Evolutionary conservation across 2,888 invertebrate species (phyloP).

Genomic region (Amphipoea lucens): DNA sequence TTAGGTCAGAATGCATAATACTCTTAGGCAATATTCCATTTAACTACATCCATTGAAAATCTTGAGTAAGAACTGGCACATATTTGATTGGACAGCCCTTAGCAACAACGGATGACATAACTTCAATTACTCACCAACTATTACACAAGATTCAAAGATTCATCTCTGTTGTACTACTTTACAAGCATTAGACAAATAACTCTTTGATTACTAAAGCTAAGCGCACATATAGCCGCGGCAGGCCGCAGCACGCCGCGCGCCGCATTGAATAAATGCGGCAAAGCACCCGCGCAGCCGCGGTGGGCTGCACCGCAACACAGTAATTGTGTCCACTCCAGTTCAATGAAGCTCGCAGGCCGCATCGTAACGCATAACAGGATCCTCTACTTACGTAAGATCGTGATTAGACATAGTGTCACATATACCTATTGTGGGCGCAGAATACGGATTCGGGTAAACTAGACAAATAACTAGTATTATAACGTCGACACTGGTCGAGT

Average conservation of each 20-base stretch:
- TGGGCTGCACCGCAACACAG: not conserved
- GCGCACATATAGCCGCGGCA: not conserved
- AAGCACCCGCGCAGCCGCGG: not conserved
- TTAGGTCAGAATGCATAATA: not conserved
- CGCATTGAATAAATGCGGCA: not conserved
- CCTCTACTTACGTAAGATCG: no score
- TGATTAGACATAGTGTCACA: no score
- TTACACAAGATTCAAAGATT: slow-evolving; percentile 1
- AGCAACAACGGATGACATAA: not conserved
- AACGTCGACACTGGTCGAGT: no score
- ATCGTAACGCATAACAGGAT: no score
- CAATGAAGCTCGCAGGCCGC: no score
- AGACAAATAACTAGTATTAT: no score
- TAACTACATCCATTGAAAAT: not conserved
- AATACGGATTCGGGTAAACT: no score
- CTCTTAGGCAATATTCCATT: not conserved
- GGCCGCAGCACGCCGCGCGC: not conserved
- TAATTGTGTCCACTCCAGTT: no score
- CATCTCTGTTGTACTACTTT: not conserved
- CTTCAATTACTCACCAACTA: not conserved
- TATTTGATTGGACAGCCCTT: not conserved
- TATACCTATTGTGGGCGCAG: no score
- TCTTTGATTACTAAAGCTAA: not conserved
- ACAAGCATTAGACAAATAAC: not conserved
- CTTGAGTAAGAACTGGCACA: not conserved